Conservation (phyloP, 2,113 vertebrate genomes). For the Cololabis saira region DNA sequence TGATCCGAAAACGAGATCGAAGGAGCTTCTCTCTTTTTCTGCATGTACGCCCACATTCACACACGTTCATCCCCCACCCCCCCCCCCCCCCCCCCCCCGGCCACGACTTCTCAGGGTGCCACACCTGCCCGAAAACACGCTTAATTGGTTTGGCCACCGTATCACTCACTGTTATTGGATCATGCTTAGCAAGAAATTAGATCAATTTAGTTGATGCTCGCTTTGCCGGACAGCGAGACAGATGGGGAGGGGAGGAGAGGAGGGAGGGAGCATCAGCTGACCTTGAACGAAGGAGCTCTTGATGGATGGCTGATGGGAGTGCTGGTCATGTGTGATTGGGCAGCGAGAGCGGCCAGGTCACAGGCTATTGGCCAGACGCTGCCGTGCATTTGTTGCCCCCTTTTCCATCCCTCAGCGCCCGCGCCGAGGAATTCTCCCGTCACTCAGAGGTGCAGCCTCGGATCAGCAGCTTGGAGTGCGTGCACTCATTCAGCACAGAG, state of each 20-base stretch:
- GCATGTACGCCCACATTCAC: constrained; percentile 47
- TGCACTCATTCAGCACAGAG: constrained; percentile 6
- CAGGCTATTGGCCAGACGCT: constrained; percentile 64
- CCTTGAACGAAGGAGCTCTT: constrained; percentile 80
- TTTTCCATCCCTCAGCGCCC: constrained; percentile 66
- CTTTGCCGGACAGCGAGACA: constrained; percentile 30
- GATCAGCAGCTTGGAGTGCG: constrained; percentile 62
- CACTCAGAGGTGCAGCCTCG: constrained; percentile 14
- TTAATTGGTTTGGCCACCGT: constrained; percentile 56
- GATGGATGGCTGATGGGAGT: constrained; percentile 71
- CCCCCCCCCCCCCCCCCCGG: too few relatives aligned
- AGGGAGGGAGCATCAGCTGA: constrained; percentile 72
- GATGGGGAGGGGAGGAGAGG: constrained; percentile 1
- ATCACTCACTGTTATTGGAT: constrained; percentile 64
- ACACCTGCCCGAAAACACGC: constrained; percentile 48
- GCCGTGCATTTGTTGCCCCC: constrained; percentile 53
- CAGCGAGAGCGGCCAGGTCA: constrained; percentile 48
- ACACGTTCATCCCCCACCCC: constrained; percentile 18
- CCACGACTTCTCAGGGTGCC: constrained; percentile 17
- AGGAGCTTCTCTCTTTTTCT: constrained; percentile 68
- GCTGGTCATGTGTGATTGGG: constrained; percentile 73
- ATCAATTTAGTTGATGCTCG: constrained; percentile 67
- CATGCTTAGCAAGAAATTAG: constrained; percentile 60
- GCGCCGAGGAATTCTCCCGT: constrained; percentile 34
- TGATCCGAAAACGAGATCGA: constrained; percentile 77